Evolutionary conservation across 2,113 vertebrate species (phyloP).

Genomic region (Proterorhinus semilunaris): DNA sequence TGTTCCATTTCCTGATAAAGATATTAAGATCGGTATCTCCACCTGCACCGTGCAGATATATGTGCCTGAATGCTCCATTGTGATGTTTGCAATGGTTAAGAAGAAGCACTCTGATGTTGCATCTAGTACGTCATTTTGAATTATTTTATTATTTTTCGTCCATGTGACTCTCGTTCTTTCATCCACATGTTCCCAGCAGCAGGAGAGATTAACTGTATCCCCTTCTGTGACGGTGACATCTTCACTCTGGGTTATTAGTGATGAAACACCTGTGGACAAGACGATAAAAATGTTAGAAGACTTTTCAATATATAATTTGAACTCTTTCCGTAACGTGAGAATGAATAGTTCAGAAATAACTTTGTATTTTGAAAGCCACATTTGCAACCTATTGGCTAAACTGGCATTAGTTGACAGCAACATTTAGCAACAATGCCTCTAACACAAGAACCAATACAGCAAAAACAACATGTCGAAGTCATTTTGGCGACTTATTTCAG

Average conservation of each 20-base stretch:
- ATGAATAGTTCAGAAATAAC: background rate
- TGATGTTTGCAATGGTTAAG: background rate
- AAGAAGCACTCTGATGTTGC: background rate
- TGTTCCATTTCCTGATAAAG: conserved; percentile 16
- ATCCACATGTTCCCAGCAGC: fast-evolving
- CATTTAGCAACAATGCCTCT: too few species aligned
- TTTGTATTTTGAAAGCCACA: too few species aligned
- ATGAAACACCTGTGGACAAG: conserved; percentile 20
- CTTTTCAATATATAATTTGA: too few species aligned
- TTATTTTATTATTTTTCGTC: fast-evolving
- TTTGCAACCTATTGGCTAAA: too few species aligned
- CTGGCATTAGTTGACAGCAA: too few species aligned
- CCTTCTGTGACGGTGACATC: background rate
- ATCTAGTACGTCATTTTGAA: fast-evolving
- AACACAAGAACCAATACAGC: too few species aligned
- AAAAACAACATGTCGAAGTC: too few species aligned
- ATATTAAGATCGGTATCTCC: fast-evolving
- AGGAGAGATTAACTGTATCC: background rate
- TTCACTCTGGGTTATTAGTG: conserved; percentile 9
- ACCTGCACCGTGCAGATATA: conserved; percentile 7
- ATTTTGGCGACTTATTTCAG: too few species aligned
- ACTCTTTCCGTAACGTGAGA: background rate
- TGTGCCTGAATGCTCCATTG: background rate
- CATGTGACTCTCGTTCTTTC: fast-evolving
- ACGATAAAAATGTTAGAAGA: background rate